Conservation (phyloP, 2,888 invertebrate genomes). For the Horisme vitalbata region DNA sequence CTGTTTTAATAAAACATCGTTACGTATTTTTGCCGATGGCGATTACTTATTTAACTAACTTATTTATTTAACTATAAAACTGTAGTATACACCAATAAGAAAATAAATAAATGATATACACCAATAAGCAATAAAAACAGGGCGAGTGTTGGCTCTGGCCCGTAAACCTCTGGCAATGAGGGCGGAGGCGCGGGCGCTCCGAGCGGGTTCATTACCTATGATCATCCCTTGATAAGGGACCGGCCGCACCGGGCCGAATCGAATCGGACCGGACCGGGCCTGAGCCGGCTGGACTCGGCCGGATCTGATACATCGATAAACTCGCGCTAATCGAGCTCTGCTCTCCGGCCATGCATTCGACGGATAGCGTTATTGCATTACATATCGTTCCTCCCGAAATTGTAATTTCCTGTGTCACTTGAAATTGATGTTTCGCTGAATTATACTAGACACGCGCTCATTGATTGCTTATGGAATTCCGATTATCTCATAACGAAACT, state of each 20-base stretch:
- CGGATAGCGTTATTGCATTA: conserved; percentile 7
- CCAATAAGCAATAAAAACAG: conserved; percentile 15
- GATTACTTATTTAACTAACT: too few relatives aligned
- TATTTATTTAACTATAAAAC: too few relatives aligned
- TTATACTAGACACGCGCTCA: neutral
- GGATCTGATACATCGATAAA: too few relatives aligned
- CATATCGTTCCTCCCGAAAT: conserved; percentile 11
- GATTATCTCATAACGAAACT: neutral
- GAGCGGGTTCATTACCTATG: too few relatives aligned
- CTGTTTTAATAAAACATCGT: too few relatives aligned
- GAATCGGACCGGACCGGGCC: neutral
- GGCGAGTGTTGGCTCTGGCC: conserved; percentile 2
- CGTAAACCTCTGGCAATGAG: conserved; percentile 6
- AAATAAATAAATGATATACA: neutral
- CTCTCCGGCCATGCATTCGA: neutral
- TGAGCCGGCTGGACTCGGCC: neutral
- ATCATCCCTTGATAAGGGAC: too few relatives aligned
- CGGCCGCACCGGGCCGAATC: too few relatives aligned
- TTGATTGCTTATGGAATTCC: conserved; percentile 4
- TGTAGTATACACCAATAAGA: too few relatives aligned
- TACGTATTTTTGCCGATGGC: too few relatives aligned
- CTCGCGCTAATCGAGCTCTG: too few relatives aligned
- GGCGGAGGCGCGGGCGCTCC: too few relatives aligned
- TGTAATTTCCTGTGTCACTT: conserved; percentile 13
- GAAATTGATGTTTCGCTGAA: conserved; percentile 7